Conservation (phyloP, 2,888 invertebrate genomes). For the Cheilosia pagana region DNA sequence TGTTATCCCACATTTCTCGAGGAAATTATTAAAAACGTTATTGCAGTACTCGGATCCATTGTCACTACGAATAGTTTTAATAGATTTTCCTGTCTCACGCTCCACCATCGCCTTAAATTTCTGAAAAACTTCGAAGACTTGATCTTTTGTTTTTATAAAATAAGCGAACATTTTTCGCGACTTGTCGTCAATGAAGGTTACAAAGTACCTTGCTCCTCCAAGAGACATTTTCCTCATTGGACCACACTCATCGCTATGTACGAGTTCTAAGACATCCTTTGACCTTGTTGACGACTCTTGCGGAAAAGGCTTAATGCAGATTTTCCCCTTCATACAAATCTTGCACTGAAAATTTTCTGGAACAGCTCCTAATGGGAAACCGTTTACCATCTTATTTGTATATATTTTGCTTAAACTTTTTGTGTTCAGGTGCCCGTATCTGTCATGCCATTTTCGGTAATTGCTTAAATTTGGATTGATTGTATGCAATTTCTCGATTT, state of each 20-base stretch:
- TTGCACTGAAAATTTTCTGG: conserved; percentile 18
- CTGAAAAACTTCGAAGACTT: conserved; percentile 55
- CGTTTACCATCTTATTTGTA: conserved; percentile 28
- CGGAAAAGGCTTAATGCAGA: conserved; percentile 49
- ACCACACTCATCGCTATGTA: conserved; percentile 68
- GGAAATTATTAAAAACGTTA: conserved; percentile 35
- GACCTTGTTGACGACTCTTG: conserved; percentile 28
- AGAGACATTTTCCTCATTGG: conserved; percentile 60
- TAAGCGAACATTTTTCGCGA: conserved; percentile 53
- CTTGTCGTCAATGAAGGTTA: conserved; percentile 67
- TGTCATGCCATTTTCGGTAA: conserved; percentile 33
- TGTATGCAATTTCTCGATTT: neutral
- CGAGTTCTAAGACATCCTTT: conserved; percentile 42
- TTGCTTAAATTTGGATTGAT: no score
- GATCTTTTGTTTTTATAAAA: conserved; percentile 64
- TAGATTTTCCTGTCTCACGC: conserved; percentile 42
- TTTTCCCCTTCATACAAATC: conserved; percentile 58
- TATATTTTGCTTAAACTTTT: conserved; percentile 36
- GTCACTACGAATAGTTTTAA: conserved; percentile 61
- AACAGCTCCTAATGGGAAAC: conserved; percentile 12
- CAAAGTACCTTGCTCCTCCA: conserved; percentile 70
- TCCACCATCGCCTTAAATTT: conserved; percentile 64
- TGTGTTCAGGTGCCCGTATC: conserved; percentile 49
- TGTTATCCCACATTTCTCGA: conserved; percentile 49
- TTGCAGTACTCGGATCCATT: conserved; percentile 61